Conservation (phyloP, 2,113 vertebrate genomes). For the Cygnus buccinator region DNA sequence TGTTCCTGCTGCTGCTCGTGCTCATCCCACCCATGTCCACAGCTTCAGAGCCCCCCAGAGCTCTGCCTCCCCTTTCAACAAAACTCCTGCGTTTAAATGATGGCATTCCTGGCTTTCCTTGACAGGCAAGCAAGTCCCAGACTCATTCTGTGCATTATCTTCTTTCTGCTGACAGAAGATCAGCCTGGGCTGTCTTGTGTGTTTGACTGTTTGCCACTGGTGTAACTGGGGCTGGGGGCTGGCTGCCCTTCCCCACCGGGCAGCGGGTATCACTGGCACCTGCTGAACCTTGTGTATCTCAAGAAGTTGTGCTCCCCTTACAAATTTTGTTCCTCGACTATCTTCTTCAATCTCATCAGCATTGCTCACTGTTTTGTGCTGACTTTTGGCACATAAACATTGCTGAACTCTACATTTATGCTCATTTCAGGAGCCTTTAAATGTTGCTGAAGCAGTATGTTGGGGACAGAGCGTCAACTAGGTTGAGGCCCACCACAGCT, state of each 20-base stretch:
- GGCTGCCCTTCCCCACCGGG: not conserved
- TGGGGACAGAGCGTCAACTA: not conserved
- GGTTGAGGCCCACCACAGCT: not conserved
- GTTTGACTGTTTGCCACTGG: not conserved
- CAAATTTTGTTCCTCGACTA: not conserved
- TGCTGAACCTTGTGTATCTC: not conserved
- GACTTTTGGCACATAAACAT: not conserved
- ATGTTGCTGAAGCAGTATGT: not conserved
- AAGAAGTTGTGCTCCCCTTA: not conserved
- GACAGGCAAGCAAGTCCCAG: not conserved
- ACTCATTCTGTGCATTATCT: not conserved
- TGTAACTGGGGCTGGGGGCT: not conserved
- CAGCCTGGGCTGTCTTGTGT: accelerated
- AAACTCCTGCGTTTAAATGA: not conserved
- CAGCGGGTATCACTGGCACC: accelerated
- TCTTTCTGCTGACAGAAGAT: not conserved
- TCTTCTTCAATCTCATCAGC: not conserved
- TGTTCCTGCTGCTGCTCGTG: not conserved
- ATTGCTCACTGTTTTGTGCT: not conserved
- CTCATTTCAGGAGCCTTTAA: not conserved
- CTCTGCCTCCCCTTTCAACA: not conserved
- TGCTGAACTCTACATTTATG: not conserved
- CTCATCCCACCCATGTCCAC: not conserved
- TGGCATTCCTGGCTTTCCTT: not conserved
- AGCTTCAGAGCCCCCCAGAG: not conserved